These are phyloP conservation scores for Penaeus chinensis DNA, from an alignment of 1,140 invertebrate genomes.

Conservation along the genomic window DNA sequence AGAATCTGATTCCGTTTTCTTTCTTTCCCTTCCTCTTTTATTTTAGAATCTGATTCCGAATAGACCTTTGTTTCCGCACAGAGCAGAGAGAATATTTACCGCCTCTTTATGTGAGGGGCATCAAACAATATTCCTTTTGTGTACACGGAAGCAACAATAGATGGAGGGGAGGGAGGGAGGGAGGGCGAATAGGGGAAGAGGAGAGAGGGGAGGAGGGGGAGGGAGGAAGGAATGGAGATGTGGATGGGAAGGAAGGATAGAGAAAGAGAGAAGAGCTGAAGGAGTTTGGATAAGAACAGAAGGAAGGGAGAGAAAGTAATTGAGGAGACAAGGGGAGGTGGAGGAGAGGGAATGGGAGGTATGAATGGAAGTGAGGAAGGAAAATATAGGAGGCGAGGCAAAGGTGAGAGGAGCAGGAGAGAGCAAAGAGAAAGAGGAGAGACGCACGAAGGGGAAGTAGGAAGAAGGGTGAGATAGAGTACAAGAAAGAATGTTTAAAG, in stretches of 20 bases:
- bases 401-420: neutral
- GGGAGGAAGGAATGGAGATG: neutral
- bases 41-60: no score
- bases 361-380: neutral
- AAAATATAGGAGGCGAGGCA: neutral
- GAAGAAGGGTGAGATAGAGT: neutral
- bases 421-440: neutral
- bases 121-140: no score
- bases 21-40: no score
- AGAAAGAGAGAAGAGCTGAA: neutral
- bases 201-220: neutral
- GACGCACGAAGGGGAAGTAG: neutral
- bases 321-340: neutral
- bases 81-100: no score
- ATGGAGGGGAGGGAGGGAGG: no score
- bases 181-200: no score
- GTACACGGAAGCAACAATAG: no score
- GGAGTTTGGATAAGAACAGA: no score
- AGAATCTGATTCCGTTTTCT: no score
- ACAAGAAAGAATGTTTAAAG: neutral
- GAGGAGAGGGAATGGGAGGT: neutral
- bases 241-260: neutral
- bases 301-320: neutral
- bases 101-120: no score
- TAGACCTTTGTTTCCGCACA: no score